phyloP scores from a whole-genome alignment of 2,888 invertebrate species.

The Ceriagrion tenellum region DNA sequence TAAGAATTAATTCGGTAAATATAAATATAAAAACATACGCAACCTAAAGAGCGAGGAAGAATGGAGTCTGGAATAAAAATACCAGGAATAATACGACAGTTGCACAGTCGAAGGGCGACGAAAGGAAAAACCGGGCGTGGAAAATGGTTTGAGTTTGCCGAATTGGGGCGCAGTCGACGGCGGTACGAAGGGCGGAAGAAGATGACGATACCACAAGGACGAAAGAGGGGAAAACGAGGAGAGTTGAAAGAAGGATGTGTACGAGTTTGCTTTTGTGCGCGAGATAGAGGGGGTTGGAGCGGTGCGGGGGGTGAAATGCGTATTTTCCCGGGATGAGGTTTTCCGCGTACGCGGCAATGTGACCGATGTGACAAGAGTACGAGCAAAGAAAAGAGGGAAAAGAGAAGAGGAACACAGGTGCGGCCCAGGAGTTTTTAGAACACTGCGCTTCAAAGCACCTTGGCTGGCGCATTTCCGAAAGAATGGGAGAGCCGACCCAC shows the following conservation, averaged over 20 bases:
- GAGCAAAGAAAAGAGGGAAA: background rate
- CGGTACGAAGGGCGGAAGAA: background rate
- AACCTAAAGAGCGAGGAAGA: no score
- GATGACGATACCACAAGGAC: background rate
- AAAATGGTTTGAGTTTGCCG: no score
- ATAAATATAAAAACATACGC: no score
- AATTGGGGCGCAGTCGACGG: no score
- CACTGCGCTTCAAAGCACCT: constrained; percentile 50
- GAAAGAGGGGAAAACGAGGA: background rate
- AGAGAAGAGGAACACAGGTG: constrained; percentile 53
- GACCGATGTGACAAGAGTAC: constrained; percentile 41
- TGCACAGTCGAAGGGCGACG: no score
- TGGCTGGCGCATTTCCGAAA: constrained; percentile 37
- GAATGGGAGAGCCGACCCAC: background rate
- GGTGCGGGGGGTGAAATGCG: background rate
- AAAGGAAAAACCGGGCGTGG: no score
- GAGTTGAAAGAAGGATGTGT: background rate
- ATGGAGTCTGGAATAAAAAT: no score
- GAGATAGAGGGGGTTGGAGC: no score
- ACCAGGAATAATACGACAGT: no score
- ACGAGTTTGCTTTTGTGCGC: no score
- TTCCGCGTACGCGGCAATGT: constrained; percentile 31
- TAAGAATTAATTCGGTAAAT: no score
- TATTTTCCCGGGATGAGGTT: constrained; percentile 45
- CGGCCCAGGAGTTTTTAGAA: background rate